Evolutionary conservation across 1,140 invertebrate species (phyloP), one percentile per base, ranked within the genome.

Genomic region (Drosophila virilis): DNA sequence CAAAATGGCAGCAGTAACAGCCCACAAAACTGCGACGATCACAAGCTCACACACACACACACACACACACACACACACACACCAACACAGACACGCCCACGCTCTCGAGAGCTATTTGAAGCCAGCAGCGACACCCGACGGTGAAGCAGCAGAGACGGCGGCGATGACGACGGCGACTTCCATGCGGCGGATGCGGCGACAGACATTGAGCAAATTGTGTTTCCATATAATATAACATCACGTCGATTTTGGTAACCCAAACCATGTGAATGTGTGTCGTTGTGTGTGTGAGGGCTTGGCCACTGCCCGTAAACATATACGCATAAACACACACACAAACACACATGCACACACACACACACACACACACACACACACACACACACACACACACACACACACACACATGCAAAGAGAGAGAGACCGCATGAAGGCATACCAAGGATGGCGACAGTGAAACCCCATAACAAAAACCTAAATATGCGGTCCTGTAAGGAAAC

Each of bases 401-500:
- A 72, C 58, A 42, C 57, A 76, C 15, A n/a, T 2, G 8, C 12
- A 22, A 33, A 45, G 46, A 54, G 60, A 1, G 71, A 55, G 61
- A 61, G 71, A 72, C 45, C 61, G 42, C 55, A 65, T 42, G 22
- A 57, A 58, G 52, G 55, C 66, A 62, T 51, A 80, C 46, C 57
- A 55, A 50, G 55, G 48, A 55, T 73, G 76, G 77, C 73, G 43
- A 77, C 42, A 77, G 70, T 46, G 72, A 83, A 58, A 70, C 80
- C 67, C 80, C 80, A 84, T 85, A 85, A 84, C 80, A 80, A 91
- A 90, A 92, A 92, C 91, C 91, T 92, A 92, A 92, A 92, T 92
- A 92, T 92, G 91, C 91, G 91, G 91, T 92, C 90, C 91, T 92
- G 91, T 92, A 92, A 92, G 91, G 91, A 92, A 92, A 91, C 90